phyloP scores from a whole-genome alignment of 2,888 invertebrate species.

The Cephus spinipes region DNA sequence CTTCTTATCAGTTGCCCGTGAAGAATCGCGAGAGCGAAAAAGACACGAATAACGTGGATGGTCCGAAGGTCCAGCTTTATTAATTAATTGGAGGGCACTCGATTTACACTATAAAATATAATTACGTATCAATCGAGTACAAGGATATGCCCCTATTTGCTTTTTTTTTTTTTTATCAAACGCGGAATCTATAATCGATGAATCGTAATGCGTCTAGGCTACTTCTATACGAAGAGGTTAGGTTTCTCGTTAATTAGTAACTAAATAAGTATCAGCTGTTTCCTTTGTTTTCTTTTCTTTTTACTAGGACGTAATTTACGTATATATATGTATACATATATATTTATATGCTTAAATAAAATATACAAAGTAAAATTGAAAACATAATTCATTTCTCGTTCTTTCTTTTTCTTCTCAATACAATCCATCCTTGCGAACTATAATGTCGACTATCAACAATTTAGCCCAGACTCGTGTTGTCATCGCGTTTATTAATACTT shows the following conservation, averaged over 20 bases:
- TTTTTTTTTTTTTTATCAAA: background rate
- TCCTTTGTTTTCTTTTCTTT: background rate
- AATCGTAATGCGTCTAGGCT: background rate
- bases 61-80: background rate
- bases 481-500: constrained; percentile 32
- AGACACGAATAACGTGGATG: no score
- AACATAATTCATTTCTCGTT: background rate
- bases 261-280: background rate
- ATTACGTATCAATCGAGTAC: background rate
- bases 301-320: constrained; percentile 26
- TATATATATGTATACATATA: constrained; percentile 1
- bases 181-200: background rate
- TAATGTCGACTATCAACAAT: constrained; percentile 24
- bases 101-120: background rate
- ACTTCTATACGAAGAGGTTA: background rate
- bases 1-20: background rate
- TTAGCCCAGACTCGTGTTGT: constrained; percentile 14
- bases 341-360: constrained; percentile 31
- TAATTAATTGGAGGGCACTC: background rate
- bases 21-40: no score
- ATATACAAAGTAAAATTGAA: constrained; percentile 27
- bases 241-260: background rate
- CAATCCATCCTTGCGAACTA: constrained; percentile 2
- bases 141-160: background rate
- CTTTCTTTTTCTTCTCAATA: background rate